Base-by-base conservation (phyloP, 2,888 invertebrate genomes). In the Allygus modestus region DNA sequence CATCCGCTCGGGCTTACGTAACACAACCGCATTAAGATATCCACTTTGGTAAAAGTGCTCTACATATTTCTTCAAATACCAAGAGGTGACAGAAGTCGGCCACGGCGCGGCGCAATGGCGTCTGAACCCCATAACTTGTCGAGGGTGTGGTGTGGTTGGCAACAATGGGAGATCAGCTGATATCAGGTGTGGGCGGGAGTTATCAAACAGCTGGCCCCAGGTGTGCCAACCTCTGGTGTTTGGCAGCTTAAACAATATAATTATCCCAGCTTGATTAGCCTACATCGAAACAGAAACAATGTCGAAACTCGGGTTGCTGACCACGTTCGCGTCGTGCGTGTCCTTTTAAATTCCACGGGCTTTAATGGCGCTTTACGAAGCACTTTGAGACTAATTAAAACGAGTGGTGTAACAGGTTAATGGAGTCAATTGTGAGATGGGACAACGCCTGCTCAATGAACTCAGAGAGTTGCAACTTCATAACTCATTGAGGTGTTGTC, bases 171-270 rank as follows among this genome's bases (percentile, higher is more conserved):
- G 65, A 65, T 65, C 65, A 65, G 65, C 65, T 65, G 65, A 65
- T 65, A 65, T 65, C 65, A 65, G 65, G 65, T 65, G 65, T 65
- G 65, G 65, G 65, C 31, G 65, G 65, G 65, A 28, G 26, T 65
- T 65, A 65, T 65, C 65, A 65, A 65, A 65, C 65, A 65, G 65
- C 65, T 65, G 65, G 58, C 28, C 28, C 65, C 65, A 65, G 65
- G 65, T 65, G 65, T 65, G 65, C 65, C 65, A 65, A 65, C 65
- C 65, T 31, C 65, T 20, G 54, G 69, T 33, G 71, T 71, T 71
- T 71, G 71, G 71, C 71, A 71, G 71, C 71, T 71, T 71, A 71
- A 71, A 71, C 71, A 41, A 71, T 71, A 71, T 71, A 71, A 71
- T 71, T 71, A 71, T 37, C 71, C 20, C 17, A 15, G 33, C 61